Base-by-base conservation (phyloP, 2,888 invertebrate species). In the Epinotia bilunana region DNA sequence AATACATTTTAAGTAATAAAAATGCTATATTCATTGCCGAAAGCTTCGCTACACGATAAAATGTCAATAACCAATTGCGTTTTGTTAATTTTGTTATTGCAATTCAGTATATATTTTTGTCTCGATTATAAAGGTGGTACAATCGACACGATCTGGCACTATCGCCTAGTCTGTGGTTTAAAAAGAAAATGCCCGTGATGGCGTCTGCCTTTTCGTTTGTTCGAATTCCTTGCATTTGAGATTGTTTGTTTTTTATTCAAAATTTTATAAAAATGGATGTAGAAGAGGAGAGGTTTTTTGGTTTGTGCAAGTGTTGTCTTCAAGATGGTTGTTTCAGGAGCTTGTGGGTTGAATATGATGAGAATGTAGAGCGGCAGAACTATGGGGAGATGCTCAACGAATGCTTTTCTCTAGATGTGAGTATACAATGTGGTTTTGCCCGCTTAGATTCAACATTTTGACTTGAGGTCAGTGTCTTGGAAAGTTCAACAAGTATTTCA, bases 261-360 rank as follows among this genome's bases (percentile, higher is more conserved):
- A 63, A 13, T 46, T 69, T n/a, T 1, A 62, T 53, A 4, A 60
- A 9, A 74, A 71, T 71, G 64, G 74, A 74, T 60, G 65, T 68
- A 2, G 68, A 76, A 16, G 73, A 69, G 2, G 39, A 46, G 3
- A 74, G 61, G 71, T 68, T 68, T 63, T 74, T 77, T 49, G 88
- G 88, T 7, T 84, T 81, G 79, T 91, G 91, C 78, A 86, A 85
- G 77, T 91, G 91, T 79, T 91, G 91, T 78, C 82, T 88, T 6
- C 80, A 85, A 16, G 85, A 87, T 78, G 88, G 86, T 16, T 87
- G 88, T 73, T 79, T 90, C 55, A 86, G 84, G 77, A 84, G 83
- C 67, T 83, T 91, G 84, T 91, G 91, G 91, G 77, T 78, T 18
- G 80, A 86, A 71, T 78, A 89, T 67, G 53, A 60, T 6, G 80